Base-by-base conservation (phyloP, 2,113 vertebrate genomes). In the Xiphophorus maculatus region DNA sequence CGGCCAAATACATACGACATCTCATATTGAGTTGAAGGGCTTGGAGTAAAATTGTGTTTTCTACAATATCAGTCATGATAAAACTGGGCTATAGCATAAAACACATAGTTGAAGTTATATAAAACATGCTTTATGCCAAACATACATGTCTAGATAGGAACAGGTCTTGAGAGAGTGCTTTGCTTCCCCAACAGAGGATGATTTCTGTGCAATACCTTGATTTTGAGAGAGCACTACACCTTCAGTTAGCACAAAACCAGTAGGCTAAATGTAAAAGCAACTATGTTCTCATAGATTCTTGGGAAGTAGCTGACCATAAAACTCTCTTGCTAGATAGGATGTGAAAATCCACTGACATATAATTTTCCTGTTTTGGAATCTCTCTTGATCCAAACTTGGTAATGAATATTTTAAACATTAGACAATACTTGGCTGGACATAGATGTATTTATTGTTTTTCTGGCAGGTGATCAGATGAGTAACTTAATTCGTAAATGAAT, bases 381-480 rank as follows among this genome's bases (percentile, higher is more conserved):
- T 14, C 74, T 15, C 40, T 15, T 14, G 40, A 42, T 42, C 14
- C 40, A 42, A 15, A 30, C 70, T 9, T 58, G 63, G 75, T 71
- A 64, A 48, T 71, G 22, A 60, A 42, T 80, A 85, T 71, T 51
- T 81, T 67, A 72, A 82, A 86, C 66, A 67, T 81, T 76, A 73
- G 72, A 70, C 69, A 76, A 68, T 60, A 61, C 66, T 27, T 19
- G 58, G 60, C 77, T 4, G 51, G 71, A 69, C 80, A 67, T 62
- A 89, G 76, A 90, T 88, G 27, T 76, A 87, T 77, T 76, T 76
- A 70, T 82, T 83, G 77, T 88, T 89, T 86, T 83, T 79, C 69
- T 76, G 77, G 61, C 9, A n/a, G 69, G 48, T 76, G 79, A 86
- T 72, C 79, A 75, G 73, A 77, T 81, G 62, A 79, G 79, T 78